Evolutionary conservation across 2,113 vertebrate species (phyloP).

Genomic region (Callaeas wilsoni): DNA sequence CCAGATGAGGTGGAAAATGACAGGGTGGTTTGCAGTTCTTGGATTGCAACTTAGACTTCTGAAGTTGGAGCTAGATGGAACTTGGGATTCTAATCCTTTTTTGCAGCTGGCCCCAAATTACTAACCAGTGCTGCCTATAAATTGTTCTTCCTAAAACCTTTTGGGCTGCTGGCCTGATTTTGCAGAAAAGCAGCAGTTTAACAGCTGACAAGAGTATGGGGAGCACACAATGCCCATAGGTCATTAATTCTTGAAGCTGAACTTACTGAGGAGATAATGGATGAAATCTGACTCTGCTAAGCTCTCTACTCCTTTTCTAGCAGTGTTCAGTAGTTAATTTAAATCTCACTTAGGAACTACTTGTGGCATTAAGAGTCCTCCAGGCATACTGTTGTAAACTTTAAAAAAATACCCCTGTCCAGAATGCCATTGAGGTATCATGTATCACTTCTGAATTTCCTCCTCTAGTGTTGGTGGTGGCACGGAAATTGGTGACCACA

Average conservation of each 20-base stretch:
- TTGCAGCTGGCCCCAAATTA: background rate
- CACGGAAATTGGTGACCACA: background rate
- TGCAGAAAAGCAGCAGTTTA: background rate
- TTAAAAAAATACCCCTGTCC: background rate
- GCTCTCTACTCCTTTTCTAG: background rate
- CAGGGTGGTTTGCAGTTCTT: background rate
- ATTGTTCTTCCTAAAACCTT: background rate
- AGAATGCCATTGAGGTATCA: background rate
- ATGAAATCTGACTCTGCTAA: constrained; percentile 15
- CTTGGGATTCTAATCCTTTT: constrained; percentile 11
- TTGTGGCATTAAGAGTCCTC: background rate
- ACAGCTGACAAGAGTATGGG: background rate
- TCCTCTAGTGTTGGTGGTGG: background rate
- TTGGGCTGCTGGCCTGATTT: background rate
- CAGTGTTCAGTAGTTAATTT: constrained; percentile 14
- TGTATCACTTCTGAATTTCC: constrained; percentile 3
- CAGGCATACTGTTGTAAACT: background rate
- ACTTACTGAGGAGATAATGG: constrained; percentile 12
- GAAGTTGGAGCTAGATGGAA: background rate
- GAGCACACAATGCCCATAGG: background rate
- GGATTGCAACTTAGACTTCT: background rate
- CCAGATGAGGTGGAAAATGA: constrained; percentile 3
- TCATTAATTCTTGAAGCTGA: constrained; percentile 24
- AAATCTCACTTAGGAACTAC: constrained; percentile 17
- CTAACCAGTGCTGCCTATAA: background rate